Evolutionary conservation across 1,140 invertebrate genomes (phyloP).

Genomic region (Dinothrombium tinctorium): DNA sequence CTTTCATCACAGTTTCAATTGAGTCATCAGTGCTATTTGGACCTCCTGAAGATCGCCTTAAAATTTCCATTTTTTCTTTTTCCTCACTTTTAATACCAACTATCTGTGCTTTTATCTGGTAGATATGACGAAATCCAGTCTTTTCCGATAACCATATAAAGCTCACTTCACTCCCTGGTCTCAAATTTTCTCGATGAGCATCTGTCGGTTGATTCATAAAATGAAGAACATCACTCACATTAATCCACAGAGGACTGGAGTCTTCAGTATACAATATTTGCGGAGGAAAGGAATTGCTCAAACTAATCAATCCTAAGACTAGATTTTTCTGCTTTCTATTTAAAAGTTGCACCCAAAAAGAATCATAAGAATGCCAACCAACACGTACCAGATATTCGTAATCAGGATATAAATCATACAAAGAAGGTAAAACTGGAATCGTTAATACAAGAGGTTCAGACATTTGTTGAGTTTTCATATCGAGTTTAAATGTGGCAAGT

Average conservation of each 20-base stretch:
- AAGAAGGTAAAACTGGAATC: slow-evolving; percentile 32
- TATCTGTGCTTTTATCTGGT: slow-evolving; percentile 37
- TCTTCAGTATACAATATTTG: slow-evolving; percentile 42
- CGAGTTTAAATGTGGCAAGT: slow-evolving; percentile 7
- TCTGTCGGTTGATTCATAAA: slow-evolving; percentile 44
- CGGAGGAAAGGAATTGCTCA: slow-evolving; percentile 15
- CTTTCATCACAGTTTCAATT: background rate
- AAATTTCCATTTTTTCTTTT: background rate
- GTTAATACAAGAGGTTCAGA: slow-evolving; percentile 21
- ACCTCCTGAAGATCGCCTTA: background rate
- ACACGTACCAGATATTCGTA: slow-evolving; percentile 77
- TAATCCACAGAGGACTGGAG: slow-evolving; percentile 51
- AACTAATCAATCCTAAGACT: slow-evolving; percentile 29
- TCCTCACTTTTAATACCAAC: slow-evolving; percentile 2
- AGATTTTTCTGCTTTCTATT: slow-evolving; percentile 59
- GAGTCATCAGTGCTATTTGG: background rate
- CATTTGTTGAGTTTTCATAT: background rate
- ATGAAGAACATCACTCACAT: slow-evolving; percentile 64
- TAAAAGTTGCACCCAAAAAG: slow-evolving; percentile 67
- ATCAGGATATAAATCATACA: slow-evolving; percentile 56
- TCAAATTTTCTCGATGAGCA: slow-evolving; percentile 16
- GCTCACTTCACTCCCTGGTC: slow-evolving; percentile 24
- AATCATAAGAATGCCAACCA: slow-evolving; percentile 72
- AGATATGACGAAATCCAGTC: slow-evolving; percentile 70
- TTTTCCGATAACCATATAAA: slow-evolving; percentile 85